These are phyloP conservation scores for Conops quadrifasciatus DNA, from an alignment of 2,888 invertebrate genomes.

Conservation along the genomic window DNA sequence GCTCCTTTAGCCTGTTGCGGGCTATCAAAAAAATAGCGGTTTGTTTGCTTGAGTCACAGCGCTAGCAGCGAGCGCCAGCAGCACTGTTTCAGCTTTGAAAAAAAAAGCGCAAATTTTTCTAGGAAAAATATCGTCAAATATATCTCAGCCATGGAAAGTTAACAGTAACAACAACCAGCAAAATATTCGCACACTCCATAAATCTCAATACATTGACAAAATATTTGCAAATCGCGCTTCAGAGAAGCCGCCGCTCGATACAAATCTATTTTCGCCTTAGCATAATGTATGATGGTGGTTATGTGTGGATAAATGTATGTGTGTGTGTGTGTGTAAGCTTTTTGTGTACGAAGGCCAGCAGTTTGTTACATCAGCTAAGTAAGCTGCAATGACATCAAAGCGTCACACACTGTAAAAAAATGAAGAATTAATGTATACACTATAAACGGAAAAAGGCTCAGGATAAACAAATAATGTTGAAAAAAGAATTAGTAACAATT, in stretches of 20 bases:
- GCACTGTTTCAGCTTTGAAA: not conserved
- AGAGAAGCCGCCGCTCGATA: constrained; percentile 60
- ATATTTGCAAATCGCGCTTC: constrained; percentile 62
- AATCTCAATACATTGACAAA: constrained; percentile 62
- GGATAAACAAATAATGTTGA: too few species aligned
- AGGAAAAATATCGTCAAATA: not conserved
- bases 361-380: not conserved
- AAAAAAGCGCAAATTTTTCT: not conserved
- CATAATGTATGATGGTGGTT: constrained; percentile 14
- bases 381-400: not conserved
- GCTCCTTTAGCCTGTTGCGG: too few species aligned
- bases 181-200: constrained; percentile 56
- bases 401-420: not conserved
- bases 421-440: too few species aligned
- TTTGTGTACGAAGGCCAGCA: not conserved
- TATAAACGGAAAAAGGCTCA: not conserved
- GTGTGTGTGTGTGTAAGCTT: not conserved
- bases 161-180: not conserved
- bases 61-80: too few species aligned
- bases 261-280: constrained; percentile 55
- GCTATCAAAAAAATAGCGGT: too few species aligned
- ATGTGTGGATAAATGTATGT: not conserved
- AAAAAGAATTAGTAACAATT: too few species aligned
- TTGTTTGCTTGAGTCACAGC: too few species aligned
- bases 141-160: not conserved